A percentile compares a stretch with the other conserved stretches of the same genome.
Conservation (phyloP, 2,113 vertebrate genomes). For the Perca fluviatilis region DNA sequence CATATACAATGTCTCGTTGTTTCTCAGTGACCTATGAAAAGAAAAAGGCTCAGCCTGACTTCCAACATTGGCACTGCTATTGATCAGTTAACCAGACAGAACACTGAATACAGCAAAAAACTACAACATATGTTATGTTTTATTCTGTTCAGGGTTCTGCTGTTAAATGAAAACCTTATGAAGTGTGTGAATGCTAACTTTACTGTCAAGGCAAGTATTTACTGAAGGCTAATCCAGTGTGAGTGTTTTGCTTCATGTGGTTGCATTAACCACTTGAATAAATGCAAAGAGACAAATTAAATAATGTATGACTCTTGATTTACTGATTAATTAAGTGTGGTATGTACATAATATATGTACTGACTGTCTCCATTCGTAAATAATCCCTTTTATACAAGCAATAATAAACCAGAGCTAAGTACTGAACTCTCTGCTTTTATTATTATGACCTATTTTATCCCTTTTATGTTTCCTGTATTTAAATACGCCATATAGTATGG, state of each 20-base stretch:
- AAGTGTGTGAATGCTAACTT: not conserved
- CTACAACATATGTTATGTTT: not conserved
- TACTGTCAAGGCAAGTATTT: not conserved
- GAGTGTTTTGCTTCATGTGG: not conserved
- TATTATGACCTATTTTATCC: not conserved
- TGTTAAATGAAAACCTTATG: not conserved
- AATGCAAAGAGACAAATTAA: not conserved
- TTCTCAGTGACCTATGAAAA: not conserved
- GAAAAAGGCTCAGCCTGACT: not conserved
- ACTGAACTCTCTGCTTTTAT: not conserved
- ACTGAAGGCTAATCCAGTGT: slow-evolving; percentile 2
- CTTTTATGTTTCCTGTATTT: slow-evolving; percentile 15
- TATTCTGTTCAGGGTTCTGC: not conserved
- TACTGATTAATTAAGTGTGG: not conserved
- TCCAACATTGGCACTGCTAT: slow-evolving; percentile 6
- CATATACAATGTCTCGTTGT: not conserved
- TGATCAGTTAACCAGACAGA: slow-evolving; percentile 29
- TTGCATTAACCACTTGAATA: not conserved
- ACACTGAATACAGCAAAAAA: slow-evolving; percentile 19
- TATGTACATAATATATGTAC: not conserved
- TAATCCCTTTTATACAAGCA: not conserved
- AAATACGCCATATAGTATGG: not conserved
- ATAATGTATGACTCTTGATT: not conserved
- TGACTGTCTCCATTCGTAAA: not conserved
- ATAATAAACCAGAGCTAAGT: not conserved